These are phyloP conservation scores for Iguana delicatissima DNA, from an alignment of 2,797 vertebrate species.

Conservation along the genomic window DNA sequence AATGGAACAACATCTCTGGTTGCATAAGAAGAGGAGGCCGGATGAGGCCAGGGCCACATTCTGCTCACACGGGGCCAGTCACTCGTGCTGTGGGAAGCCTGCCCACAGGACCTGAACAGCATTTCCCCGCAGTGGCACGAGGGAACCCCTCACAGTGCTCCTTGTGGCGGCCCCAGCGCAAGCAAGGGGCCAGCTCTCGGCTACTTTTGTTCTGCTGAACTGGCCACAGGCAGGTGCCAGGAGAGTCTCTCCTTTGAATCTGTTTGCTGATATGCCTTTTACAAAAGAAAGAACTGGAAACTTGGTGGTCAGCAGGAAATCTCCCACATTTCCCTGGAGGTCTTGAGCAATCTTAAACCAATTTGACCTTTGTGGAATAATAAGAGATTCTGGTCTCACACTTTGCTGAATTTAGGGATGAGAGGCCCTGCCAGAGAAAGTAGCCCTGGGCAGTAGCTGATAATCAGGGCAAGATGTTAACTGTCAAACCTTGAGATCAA, in stretches of 20 bases:
- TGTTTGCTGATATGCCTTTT: background rate
- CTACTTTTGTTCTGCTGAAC: background rate
- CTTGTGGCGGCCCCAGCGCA: too few species aligned
- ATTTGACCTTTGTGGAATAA: constrained; percentile 47
- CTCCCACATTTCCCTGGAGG: background rate
- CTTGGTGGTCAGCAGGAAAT: constrained; percentile 1
- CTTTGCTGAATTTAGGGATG: constrained; percentile 67
- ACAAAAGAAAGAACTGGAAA: background rate
- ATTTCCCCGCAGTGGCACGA: too few species aligned
- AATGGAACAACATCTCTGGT: too few species aligned
- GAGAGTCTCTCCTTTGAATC: background rate
- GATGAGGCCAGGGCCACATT: too few species aligned
- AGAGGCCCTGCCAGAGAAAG: constrained; percentile 59
- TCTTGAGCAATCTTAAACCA: background rate
- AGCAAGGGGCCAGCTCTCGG: too few species aligned
- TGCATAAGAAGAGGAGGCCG: too few species aligned
- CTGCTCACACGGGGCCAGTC: too few species aligned
- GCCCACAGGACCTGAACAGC: too few species aligned
- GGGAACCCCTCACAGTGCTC: too few species aligned
- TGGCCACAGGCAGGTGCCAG: background rate
- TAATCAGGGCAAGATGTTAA: constrained; percentile 73
- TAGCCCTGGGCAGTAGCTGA: constrained; percentile 66
- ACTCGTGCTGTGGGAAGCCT: too few species aligned
- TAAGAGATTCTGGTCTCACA: constrained; percentile 28
- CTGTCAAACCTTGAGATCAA: constrained; percentile 73